A percentile compares a stretch with the other conserved stretches of the same genome.
phyloP scores from a whole-genome alignment of 1,140 invertebrate species.

The Daktulosphaira vitifoliae region DNA sequence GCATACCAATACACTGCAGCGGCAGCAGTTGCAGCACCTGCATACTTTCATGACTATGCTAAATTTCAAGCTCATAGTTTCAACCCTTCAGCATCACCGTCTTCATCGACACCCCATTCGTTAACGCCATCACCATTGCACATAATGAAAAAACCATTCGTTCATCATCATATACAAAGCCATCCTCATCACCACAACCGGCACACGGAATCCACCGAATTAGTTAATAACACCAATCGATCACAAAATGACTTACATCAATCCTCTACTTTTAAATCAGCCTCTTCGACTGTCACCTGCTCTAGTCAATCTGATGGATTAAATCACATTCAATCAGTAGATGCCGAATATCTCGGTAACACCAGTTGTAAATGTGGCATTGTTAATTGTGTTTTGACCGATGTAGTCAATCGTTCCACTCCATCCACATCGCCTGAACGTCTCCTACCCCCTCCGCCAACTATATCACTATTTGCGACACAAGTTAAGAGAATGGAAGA shows the following conservation, averaged over 20 bases:
- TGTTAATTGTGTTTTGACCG: constrained; percentile 40
- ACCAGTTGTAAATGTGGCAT: constrained; percentile 40
- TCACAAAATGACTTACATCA: constrained; percentile 39
- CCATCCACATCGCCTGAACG: background rate
- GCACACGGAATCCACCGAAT: constrained; percentile 14
- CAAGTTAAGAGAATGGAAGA: background rate
- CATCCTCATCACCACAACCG: constrained; percentile 20
- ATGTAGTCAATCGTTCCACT: background rate
- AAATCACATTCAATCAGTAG: constrained; percentile 41
- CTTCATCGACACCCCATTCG: background rate
- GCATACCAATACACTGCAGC: constrained; percentile 40
- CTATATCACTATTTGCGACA: background rate
- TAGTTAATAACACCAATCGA: constrained; percentile 22
- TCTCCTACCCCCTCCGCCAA: constrained; percentile 5
- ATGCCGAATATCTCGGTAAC: constrained; percentile 43
- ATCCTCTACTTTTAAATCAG: constrained; percentile 24
- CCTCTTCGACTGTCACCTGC: constrained; percentile 34
- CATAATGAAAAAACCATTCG: constrained; percentile 33
- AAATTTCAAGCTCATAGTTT: constrained; percentile 34
- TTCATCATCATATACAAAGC: constrained; percentile 39
- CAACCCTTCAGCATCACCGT: background rate
- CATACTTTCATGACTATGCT: constrained; percentile 30
- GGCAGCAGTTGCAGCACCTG: background rate
- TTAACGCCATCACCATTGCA: constrained; percentile 23
- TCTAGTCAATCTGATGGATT: constrained; percentile 41